Conservation (phyloP, 2,797 vertebrate species). For the Helicolenus hilgendorfi region DNA sequence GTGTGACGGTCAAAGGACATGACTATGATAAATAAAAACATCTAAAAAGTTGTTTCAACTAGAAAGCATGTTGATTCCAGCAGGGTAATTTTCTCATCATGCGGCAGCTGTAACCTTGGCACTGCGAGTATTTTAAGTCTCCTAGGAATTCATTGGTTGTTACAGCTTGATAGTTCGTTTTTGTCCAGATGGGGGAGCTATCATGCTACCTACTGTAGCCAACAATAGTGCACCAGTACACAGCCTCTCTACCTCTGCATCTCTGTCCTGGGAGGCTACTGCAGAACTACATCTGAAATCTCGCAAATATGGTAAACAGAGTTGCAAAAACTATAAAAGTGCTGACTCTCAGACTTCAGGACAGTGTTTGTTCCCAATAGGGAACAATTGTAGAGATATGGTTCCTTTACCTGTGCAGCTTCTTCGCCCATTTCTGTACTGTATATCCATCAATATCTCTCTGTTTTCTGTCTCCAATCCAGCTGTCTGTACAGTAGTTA, state of each 20-base stretch:
- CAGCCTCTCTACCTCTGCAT: conserved; percentile 29
- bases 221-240: not conserved
- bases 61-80: conserved; percentile 5
- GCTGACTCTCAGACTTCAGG: conserved; percentile 70
- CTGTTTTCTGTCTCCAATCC: conserved; percentile 10
- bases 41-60: not conserved
- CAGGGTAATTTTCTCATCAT: conserved; percentile 23
- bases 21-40: not conserved
- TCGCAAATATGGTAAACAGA: conserved; percentile 76
- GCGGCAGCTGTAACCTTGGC: conserved; percentile 50
- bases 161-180: conserved; percentile 1
- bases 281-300: conserved; percentile 66
- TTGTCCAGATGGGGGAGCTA: conserved; percentile 84
- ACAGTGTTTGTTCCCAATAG: conserved; percentile 53
- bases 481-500: not conserved
- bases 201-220: conserved; percentile 49
- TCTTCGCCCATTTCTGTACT: conserved; percentile 13
- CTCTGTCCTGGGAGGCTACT: conserved; percentile 61
- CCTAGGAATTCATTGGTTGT: conserved; percentile 6
- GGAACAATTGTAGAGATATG: conserved; percentile 31
- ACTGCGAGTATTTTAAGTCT: conserved; percentile 15
- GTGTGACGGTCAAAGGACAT: conserved; percentile 15
- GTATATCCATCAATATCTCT: conserved; percentile 20
- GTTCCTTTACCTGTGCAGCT: conserved; percentile 31
- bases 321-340: conserved; percentile 62